phyloP scores from a whole-genome alignment of 1,140 invertebrate genomes.

The Drosophila sulfurigaster region DNA sequence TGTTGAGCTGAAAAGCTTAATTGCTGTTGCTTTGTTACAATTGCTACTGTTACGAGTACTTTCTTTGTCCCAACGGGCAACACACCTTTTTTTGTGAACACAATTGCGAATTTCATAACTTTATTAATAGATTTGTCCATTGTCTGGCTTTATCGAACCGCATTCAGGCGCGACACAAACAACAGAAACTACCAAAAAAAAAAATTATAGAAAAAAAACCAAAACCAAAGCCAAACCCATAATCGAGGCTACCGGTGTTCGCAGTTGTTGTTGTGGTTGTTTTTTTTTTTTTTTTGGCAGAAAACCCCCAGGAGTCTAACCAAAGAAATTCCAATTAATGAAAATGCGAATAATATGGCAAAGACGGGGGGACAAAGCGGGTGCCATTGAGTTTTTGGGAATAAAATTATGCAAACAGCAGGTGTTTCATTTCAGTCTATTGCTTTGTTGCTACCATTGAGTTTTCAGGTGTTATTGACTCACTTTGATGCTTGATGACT shows the following conservation, averaged over 20 bases:
- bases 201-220: not conserved
- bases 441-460: not conserved
- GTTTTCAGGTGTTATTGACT: constrained; percentile 25
- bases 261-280: constrained; percentile 17
- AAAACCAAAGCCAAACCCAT: constrained; percentile 41
- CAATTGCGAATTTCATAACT: constrained; percentile 72
- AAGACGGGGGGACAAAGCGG: not conserved
- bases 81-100: constrained; percentile 14
- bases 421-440: constrained; percentile 68
- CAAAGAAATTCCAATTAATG: constrained; percentile 80
- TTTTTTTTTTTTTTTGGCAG: constrained; percentile 20
- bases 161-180: constrained; percentile 76
- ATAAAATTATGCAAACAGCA: constrained; percentile 81
- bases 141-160: constrained; percentile 59
- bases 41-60: constrained; percentile 28
- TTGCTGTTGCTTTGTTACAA: constrained; percentile 24
- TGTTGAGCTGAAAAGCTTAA: constrained; percentile 15
- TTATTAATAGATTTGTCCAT: constrained; percentile 78
- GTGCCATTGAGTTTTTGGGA: constrained; percentile 22
- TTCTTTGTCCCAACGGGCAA: constrained; percentile 13
- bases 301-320: constrained; percentile 44
- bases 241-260: constrained; percentile 46
- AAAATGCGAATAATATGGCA: constrained; percentile 60
- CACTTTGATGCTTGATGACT: constrained; percentile 28
- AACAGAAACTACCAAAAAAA: not conserved